Evolutionary conservation across 64 coral and sea anemone genomes (phyloP).

Genomic region (Actinia tenebrosa): DNA sequence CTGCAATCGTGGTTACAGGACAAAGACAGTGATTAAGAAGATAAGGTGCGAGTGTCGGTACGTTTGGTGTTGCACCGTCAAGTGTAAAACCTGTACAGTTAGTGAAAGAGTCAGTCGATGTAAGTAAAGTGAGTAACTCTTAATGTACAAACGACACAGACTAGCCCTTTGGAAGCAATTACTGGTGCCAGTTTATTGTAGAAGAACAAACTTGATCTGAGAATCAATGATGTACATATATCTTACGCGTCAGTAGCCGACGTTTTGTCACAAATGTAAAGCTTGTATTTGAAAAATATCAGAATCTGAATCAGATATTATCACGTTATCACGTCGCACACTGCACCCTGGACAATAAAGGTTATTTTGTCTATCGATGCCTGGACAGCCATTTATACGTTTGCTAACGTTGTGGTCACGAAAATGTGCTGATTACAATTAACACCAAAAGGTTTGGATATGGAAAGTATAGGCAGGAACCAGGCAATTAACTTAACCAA

Average conservation of each 20-base stretch:
- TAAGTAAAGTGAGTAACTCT: not conserved
- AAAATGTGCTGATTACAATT: too few species aligned
- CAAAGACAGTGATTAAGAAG: constrained; percentile 2
- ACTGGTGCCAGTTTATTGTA: not conserved
- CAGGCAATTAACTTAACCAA: too few species aligned
- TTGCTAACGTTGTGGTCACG: too few species aligned
- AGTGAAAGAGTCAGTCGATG: constrained; percentile 25
- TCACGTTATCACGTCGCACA: not conserved
- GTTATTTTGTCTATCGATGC: not conserved
- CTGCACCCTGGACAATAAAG: not conserved
- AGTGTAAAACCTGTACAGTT: constrained; percentile 44
- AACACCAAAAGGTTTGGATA: too few species aligned
- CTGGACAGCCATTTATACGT: not conserved
- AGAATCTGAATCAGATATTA: not conserved
- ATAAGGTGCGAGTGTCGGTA: constrained; percentile 50
- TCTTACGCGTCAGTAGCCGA: not conserved
- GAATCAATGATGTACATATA: not conserved
- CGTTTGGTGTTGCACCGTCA: constrained; percentile 64
- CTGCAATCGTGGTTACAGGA: constrained; percentile 45
- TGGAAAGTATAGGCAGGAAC: too few species aligned
- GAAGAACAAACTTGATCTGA: not conserved
- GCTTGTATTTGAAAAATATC: not conserved
- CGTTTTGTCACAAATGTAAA: not conserved
- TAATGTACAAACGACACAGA: not conserved
- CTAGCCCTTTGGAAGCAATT: not conserved